phyloP scores from a whole-genome alignment of 2,113 vertebrate species.

The Nannospalax galili region DNA sequence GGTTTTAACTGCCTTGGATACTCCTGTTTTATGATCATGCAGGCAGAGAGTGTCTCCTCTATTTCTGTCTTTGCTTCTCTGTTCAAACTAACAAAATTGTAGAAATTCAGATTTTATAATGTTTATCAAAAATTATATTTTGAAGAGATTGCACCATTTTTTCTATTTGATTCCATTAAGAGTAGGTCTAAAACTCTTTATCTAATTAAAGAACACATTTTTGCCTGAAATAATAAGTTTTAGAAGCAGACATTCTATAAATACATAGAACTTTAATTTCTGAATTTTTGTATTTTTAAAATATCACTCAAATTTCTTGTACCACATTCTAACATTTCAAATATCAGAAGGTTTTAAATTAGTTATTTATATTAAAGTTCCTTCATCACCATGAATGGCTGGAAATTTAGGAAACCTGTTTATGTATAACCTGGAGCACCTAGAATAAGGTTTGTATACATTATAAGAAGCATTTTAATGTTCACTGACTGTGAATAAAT shows the following conservation, averaged over 20 bases:
- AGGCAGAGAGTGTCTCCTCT: not conserved
- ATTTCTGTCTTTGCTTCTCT: not conserved
- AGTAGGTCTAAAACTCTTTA: not conserved
- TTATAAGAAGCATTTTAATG: not conserved
- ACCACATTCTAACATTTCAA: not conserved
- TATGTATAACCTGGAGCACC: not conserved
- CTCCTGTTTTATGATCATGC: not conserved
- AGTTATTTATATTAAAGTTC: not conserved
- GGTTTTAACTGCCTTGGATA: not conserved
- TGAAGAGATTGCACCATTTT: not conserved
- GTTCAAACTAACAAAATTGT: not conserved
- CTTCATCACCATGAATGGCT: not conserved
- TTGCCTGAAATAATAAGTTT: no score
- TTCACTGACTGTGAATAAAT: not conserved
- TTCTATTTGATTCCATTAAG: not conserved
- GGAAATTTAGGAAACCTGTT: no score
- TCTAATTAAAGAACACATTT: not conserved
- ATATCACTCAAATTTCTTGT: not conserved
- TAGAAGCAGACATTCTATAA: not conserved
- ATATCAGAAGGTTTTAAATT: not conserved
- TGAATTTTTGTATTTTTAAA: not conserved
- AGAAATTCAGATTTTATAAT: not conserved
- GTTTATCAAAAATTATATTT: not conserved
- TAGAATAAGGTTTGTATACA: not conserved
- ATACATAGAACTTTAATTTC: not conserved